Evolutionary conservation across 2,888 invertebrate genomes (phyloP), one percentile per base, ranked within the genome.

Genomic region (Yponomeuta malinellus): DNA sequence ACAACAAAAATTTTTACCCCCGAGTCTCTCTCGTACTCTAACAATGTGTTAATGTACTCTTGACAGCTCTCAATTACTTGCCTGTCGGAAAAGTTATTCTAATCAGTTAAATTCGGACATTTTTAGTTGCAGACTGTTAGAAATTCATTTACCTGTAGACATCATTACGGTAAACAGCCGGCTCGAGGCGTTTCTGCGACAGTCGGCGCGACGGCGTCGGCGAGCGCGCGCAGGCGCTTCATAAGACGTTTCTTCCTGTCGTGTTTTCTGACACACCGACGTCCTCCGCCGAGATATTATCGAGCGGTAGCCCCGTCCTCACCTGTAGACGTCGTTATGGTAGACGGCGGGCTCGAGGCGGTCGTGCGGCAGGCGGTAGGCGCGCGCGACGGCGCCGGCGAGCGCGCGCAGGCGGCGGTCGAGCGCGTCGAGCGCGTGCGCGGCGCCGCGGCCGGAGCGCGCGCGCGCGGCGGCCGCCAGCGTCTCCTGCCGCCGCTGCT

Each of bases 161-260:
- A 83, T 96, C 96, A 78, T 96, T 96, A 81, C 96, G 96, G 84
- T 94, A 96, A 76, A 96, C 95, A 72, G 95, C 94, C 79, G 96
- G 96, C 90, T 96, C 95, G 70, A 96, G 88, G 83, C 96, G 96
- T 80, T 95, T 95, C 73, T 94, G 93, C 10, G 96, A 96, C 82
- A 97, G 96, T 77, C 93, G 93, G 84, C 96, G 96, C 23, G 23
- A 23, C 23, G 23, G 23, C 23, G 23, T 23, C 23, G 23, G 23
- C n/a, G n/a, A n/a, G n/a, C n/a, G n/a, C n/a, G n/a, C n/a, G n/a
- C n/a, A n/a, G n/a, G n/a, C n/a, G 23, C 23, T 23, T 23, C 23
- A 23, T 23, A 23, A 23, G 23, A 23, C 23, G 23, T 23, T 23
- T 23, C 0, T 23, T 23, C 23, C 23, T 23, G 0, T 23, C 33